Base-by-base conservation (phyloP, 2,797 vertebrate genomes). In the Protonibea diacanthus region DNA sequence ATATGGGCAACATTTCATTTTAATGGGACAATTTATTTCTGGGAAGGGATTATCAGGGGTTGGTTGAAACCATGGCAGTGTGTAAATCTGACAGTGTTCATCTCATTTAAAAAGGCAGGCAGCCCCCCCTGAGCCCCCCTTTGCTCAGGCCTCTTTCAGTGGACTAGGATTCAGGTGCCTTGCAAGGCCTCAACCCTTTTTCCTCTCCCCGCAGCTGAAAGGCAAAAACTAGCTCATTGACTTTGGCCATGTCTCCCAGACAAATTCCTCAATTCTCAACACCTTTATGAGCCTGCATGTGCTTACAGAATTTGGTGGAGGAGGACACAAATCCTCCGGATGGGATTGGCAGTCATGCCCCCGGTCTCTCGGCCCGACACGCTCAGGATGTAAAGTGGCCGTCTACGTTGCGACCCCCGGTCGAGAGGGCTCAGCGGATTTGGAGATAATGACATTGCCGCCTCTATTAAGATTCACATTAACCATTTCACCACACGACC, bases 1-100 rank as follows among this genome's bases (percentile, higher is more conserved):
- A 93, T 92, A 95, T 90, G 86, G 91, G 90, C 91, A 88, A 93
- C 91, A 92, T 94, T 93, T 95, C 89, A 93, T 93, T 94, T 94
- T 93, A 95, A 94, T 93, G 84, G 88, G 92, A 91, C 92, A 88
- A 91, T 94, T 93, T 95, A 93, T 95, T 94, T 91, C 86, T 83
- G 90, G 87, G 84, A 90, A 74, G 84, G 89, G 84, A 91, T 94
- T 94, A 93, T 92, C 83, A 86, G 83, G 85, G 83, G 87, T 88
- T 91, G 85, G 80, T 89, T 86, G 84, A 91, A 90, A 92, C 80
- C 80, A 74, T 62, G 69, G 80, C 88, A 91, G 86, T 94, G 85
- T 90, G 80, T 91, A 92, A 91, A 90, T 94, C 78, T 87, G 89
- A 89, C 88, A 84, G 69, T 69, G 85, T 89, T 85, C 71, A 68